Conservation (phyloP, 2,888 invertebrate genomes). For the Melanotus villosus region DNA sequence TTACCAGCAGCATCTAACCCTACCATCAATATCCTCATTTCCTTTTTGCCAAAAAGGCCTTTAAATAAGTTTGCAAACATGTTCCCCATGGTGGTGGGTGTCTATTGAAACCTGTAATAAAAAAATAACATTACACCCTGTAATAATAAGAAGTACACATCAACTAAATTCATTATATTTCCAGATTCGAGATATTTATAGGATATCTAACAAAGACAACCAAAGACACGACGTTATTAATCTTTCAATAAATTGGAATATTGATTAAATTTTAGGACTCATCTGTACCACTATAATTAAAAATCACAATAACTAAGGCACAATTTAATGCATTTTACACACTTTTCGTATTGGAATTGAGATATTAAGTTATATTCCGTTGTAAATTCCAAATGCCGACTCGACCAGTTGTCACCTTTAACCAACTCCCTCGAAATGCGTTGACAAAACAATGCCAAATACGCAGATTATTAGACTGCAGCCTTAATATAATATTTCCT, state of each 20-base stretch:
- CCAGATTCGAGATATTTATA: slow-evolving; percentile 50
- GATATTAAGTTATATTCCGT: too few relatives aligned
- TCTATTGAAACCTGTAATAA: slow-evolving; percentile 61
- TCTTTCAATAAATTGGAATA: slow-evolving; percentile 63
- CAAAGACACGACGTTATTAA: slow-evolving; percentile 60
- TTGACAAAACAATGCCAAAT: slow-evolving; percentile 55
- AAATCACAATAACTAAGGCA: background rate
- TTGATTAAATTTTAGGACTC: slow-evolving; percentile 56
- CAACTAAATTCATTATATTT: slow-evolving; percentile 49
- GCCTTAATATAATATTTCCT: background rate
- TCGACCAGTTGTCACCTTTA: slow-evolving; percentile 71
- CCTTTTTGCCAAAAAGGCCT: slow-evolving; percentile 99
- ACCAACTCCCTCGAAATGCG: slow-evolving; percentile 71
- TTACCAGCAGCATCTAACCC: slow-evolving; percentile 99
- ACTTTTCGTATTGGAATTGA: too few relatives aligned
- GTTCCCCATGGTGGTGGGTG: slow-evolving; percentile 92
- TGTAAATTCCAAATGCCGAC: slow-evolving; percentile 67
- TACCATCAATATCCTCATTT: slow-evolving; percentile 99
- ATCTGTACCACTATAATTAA: slow-evolving; percentile 10
- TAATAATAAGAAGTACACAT: background rate
- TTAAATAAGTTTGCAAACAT: slow-evolving; percentile 97
- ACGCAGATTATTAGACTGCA: slow-evolving; percentile 11
- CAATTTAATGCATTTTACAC: slow-evolving; percentile 8
- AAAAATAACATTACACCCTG: background rate
- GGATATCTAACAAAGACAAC: slow-evolving; percentile 59